Base-by-base conservation (phyloP, 2,797 vertebrate genomes). In the Acipenser oxyrinchus region DNA sequence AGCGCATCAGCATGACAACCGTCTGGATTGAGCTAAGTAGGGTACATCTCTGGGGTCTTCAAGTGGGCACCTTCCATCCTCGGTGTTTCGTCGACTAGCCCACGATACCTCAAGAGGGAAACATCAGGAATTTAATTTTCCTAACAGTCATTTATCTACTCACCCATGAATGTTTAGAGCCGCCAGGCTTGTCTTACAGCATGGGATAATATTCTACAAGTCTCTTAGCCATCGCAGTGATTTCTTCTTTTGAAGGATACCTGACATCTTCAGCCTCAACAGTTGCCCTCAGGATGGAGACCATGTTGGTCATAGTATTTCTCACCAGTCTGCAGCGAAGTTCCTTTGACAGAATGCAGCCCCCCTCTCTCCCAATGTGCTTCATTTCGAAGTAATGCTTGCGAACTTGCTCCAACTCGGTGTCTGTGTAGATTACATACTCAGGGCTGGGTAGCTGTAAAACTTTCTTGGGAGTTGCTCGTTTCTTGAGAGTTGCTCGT, bases 161-260 rank as follows among this genome's bases (percentile, higher is more conserved):
- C 18, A 52, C 51, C 51, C 51, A 52, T 52, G 51, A 52, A 52
- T 52, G 51, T 52, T 52, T 7, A 52, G 7, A 18, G 18, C 18
- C 18, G 2, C 18, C 18, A 18, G 18, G 18, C 18, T 18, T 18
- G 18, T 18, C 18, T 18, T 18, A 2, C 18, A 18, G 18, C 18
- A 18, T 18, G 18, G 18, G 18, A 18, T 18, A 18, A 18, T 18
- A 18, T 18, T 18, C 18, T 18, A 18, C 51, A 52, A 7, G 11
- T 8, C 58, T 60, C 58, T 60, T 60, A 7, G 58, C 6, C 58
- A 60, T 60, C n/a, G 58, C 58, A n/a, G 58, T 60, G 58, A 60
- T 60, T 60, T 18, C 58, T 60, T 60, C 7, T 60, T 60, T 60
- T 60, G 58, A 60, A 15, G 58, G 58, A 7, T 15, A 60, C n/a